phyloP scores from a whole-genome alignment of 1,140 invertebrate genomes.

The Leptinotarsa texana region DNA sequence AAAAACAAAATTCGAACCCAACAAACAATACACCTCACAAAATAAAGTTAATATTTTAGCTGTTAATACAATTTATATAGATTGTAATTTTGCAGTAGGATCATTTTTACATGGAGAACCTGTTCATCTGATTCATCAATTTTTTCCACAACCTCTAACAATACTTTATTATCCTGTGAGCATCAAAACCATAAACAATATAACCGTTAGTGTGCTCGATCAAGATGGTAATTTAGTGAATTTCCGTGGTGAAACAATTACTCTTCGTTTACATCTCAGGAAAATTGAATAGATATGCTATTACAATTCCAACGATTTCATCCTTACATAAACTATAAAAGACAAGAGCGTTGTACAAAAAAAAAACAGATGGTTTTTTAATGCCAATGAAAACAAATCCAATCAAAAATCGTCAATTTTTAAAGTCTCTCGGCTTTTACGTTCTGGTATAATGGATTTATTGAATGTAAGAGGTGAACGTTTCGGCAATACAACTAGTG shows the following conservation, averaged over 20 bases:
- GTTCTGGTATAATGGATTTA: slow-evolving; percentile 32
- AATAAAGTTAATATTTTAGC: neutral
- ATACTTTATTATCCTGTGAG: slow-evolving; percentile 25
- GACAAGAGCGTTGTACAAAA: neutral
- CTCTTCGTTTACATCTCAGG: slow-evolving; percentile 27
- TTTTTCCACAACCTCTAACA: slow-evolving; percentile 12
- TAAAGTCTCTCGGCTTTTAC: slow-evolving; percentile 27
- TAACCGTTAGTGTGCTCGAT: slow-evolving; percentile 22
- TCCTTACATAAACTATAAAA: slow-evolving; percentile 1
- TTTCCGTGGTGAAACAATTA: no score
- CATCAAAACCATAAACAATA: slow-evolving; percentile 28
- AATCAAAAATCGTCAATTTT: slow-evolving; percentile 26
- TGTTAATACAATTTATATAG: slow-evolving; percentile 9
- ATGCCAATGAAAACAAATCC: slow-evolving; percentile 23
- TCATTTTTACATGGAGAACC: neutral
- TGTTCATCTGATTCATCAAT: no score
- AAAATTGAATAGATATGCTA: slow-evolving; percentile 24
- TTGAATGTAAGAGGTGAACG: slow-evolving; percentile 23
- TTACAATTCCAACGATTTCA: slow-evolving; percentile 23
- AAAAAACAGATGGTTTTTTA: slow-evolving; percentile 9
- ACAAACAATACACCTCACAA: neutral
- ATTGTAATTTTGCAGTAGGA: no score
- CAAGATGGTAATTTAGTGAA: slow-evolving; percentile 17
- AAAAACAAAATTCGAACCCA: neutral
- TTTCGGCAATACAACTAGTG: no score